phyloP scores from a whole-genome alignment of 1,140 invertebrate genomes.

The Drosophila obscura region DNA sequence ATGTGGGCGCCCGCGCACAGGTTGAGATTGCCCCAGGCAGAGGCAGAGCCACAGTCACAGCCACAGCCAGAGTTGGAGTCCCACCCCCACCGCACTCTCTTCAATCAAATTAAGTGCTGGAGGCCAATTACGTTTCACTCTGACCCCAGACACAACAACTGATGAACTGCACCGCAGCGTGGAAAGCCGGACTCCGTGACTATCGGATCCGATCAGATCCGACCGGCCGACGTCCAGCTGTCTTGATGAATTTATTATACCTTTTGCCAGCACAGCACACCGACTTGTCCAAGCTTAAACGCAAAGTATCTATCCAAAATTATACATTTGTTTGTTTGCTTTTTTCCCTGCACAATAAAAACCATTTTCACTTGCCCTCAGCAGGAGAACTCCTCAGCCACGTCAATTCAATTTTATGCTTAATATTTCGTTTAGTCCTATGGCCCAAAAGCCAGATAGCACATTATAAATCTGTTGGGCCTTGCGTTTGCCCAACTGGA shows the following conservation, averaged over 20 bases:
- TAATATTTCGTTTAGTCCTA: constrained; percentile 50
- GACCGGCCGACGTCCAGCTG: constrained; percentile 37
- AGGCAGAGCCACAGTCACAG: constrained; percentile 1
- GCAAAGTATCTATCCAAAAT: constrained; percentile 41
- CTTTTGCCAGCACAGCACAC: constrained; percentile 13
- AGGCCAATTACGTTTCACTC: constrained; percentile 79
- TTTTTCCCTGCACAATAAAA: constrained; percentile 20
- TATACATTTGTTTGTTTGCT: constrained; percentile 65
- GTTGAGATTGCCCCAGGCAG: constrained; percentile 40
- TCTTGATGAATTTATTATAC: constrained; percentile 76
- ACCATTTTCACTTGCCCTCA: constrained; percentile 35
- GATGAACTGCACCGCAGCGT: constrained; percentile 61
- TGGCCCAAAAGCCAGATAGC: neutral
- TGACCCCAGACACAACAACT: constrained; percentile 54
- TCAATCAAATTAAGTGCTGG: constrained; percentile 74
- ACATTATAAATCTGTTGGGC: constrained; percentile 23
- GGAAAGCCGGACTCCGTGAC: constrained; percentile 70
- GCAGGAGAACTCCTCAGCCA: neutral
- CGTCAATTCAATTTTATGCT: constrained; percentile 71
- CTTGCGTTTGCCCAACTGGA: no score
- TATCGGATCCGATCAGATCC: constrained; percentile 44
- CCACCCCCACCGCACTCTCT: constrained; percentile 18
- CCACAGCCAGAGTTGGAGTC: neutral
- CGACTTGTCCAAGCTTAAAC: constrained; percentile 16
- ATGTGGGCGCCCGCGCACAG: constrained; percentile 43